phyloP scores from a whole-genome alignment of 2,888 invertebrate genomes.

The Psococerastis gibbosa region DNA sequence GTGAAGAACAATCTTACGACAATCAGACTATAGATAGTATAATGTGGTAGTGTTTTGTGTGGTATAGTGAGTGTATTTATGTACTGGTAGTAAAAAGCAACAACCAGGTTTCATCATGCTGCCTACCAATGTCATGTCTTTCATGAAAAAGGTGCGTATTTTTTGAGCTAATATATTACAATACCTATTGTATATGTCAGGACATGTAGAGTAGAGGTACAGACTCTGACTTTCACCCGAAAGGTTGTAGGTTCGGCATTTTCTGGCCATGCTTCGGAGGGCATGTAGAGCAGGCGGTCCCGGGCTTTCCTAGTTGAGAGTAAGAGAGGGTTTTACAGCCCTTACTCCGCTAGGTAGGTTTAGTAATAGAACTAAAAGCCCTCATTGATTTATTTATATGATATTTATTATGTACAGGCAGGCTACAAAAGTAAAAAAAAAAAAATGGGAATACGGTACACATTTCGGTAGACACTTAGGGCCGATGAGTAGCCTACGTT shows the following conservation, averaged over 20 bases:
- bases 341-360: neutral
- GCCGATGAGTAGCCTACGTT: too few relatives aligned
- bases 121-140: slow-evolving; percentile 79
- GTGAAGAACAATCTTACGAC: slow-evolving; percentile 9
- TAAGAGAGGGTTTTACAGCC: too few relatives aligned
- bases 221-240: too few relatives aligned
- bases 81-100: neutral
- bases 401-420: too few relatives aligned
- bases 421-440: too few relatives aligned
- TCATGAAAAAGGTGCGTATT: slow-evolving; percentile 73
- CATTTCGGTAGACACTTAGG: too few relatives aligned
- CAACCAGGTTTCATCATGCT: slow-evolving; percentile 41
- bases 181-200: neutral
- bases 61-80: neutral
- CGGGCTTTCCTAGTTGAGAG: too few relatives aligned
- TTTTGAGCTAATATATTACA: neutral
- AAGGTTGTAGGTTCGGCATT: neutral
- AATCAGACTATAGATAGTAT: slow-evolving; percentile 3
- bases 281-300: too few relatives aligned
- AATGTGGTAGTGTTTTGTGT: neutral
- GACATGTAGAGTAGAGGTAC: neutral
- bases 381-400: too few relatives aligned
- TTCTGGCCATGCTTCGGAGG: neutral
- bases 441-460: too few relatives aligned
- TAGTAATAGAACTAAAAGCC: neutral